A percentile compares a stretch with the other conserved stretches of the same genome.
These are phyloP conservation scores for Scleropages formosus DNA, from an alignment of 2,797 vertebrate species.

Conservation along the genomic window DNA sequence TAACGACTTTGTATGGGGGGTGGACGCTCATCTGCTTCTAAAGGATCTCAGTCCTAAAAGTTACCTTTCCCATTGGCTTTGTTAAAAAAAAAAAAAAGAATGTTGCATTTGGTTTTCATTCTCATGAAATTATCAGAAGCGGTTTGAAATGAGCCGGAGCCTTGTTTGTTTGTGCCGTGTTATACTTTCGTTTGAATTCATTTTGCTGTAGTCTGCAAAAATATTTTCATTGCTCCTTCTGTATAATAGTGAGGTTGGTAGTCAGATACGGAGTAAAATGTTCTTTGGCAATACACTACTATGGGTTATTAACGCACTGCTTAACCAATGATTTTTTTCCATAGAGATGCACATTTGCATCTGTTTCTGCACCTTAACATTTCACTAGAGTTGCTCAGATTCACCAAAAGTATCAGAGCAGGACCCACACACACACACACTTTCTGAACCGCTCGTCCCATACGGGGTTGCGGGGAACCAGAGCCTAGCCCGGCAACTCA, in stretches of 20 bases:
- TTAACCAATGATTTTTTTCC: no score
- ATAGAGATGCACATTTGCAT: no score
- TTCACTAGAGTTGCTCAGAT: no score
- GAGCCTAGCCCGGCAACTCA: no score
- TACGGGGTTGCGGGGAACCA: no score
- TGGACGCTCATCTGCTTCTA: slow-evolving; percentile 43
- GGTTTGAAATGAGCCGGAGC: slow-evolving; percentile 1
- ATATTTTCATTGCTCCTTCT: neutral
- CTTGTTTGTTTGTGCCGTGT: slow-evolving; percentile 27
- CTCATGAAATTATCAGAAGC: slow-evolving; percentile 6
- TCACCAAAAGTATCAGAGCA: no score
- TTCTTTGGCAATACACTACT: no score
- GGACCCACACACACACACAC: no score
- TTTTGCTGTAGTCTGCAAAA: neutral
- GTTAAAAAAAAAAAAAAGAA: slow-evolving; percentile 15
- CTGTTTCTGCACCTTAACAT: no score
- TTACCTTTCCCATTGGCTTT: neutral
- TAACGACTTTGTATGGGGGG: slow-evolving; percentile 7
- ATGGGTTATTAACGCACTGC: no score
- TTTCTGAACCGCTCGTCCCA: no score
- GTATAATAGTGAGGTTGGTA: neutral
- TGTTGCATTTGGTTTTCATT: slow-evolving; percentile 23
- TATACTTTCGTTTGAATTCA: slow-evolving; percentile 10
- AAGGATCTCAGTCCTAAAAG: slow-evolving; percentile 13
- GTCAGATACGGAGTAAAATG: neutral